These are phyloP conservation scores for Oryzias javanicus DNA, from an alignment of 2,113 vertebrate species.

Conservation along the genomic window DNA sequence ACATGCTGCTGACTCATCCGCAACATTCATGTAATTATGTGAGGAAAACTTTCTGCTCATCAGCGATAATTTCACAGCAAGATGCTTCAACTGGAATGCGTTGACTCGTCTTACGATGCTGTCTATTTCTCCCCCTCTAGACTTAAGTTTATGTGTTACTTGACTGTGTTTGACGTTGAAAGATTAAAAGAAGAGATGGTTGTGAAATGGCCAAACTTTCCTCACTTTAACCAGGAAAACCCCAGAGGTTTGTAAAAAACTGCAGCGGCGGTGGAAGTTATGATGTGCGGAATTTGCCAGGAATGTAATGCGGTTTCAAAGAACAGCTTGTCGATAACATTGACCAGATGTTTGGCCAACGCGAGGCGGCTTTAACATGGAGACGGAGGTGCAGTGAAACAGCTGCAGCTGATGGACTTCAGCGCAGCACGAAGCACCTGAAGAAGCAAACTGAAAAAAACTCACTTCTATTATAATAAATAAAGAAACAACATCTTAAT, in stretches of 20 bases:
- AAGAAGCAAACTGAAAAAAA: too few relatives aligned
- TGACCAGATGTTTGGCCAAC: constrained; percentile 59
- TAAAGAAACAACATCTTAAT: too few relatives aligned
- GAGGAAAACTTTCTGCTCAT: constrained; percentile 50
- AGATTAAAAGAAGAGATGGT: background rate
- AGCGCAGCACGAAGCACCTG: background rate
- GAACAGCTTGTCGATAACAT: constrained; percentile 46
- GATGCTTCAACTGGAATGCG: too few relatives aligned
- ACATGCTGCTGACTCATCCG: constrained; percentile 1
- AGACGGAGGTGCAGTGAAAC: constrained; percentile 8
- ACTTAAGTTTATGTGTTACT: constrained; percentile 4
- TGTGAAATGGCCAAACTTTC: constrained; percentile 19
- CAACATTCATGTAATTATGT: constrained; percentile 51
- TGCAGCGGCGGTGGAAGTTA: constrained; percentile 34
- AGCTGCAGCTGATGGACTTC: constrained; percentile 21
- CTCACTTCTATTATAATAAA: too few relatives aligned
- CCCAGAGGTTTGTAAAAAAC: constrained; percentile 20
- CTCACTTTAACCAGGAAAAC: constrained; percentile 18
- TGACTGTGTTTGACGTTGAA: background rate
- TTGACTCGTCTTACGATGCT: too few relatives aligned
- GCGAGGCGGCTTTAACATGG: constrained; percentile 32
- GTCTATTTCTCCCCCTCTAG: too few relatives aligned
- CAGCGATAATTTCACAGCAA: too few relatives aligned
- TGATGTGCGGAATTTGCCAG: constrained; percentile 42
- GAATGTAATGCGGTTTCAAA: constrained; percentile 45